Evolutionary conservation across 35 echinoderm and acorn worm species (phyloP).

Genomic region (Apostichopus californicus): DNA sequence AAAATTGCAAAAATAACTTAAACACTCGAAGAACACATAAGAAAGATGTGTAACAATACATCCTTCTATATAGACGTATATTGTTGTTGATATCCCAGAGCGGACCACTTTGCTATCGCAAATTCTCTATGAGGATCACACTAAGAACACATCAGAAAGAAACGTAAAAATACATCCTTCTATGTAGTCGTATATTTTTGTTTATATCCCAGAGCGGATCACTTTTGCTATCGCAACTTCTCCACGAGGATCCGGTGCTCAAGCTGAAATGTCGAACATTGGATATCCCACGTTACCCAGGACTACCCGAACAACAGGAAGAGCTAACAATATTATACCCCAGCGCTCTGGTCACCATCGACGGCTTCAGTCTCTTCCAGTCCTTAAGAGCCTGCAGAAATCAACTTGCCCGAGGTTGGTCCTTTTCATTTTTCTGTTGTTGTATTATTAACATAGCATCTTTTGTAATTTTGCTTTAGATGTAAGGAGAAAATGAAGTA

Average conservation of each 20-base stretch:
- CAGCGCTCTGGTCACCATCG: slow-evolving; percentile 80
- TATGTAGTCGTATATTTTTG: too few species aligned
- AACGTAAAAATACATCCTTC: too few species aligned
- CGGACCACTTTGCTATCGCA: slow-evolving; percentile 90
- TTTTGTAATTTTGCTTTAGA: too few species aligned
- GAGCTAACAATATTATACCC: slow-evolving; percentile 94
- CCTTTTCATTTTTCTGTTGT: neutral
- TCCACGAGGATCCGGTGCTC: slow-evolving; percentile 94
- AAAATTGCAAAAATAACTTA: too few species aligned
- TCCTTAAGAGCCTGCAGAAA: slow-evolving; percentile 89
- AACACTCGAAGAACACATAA: too few species aligned
- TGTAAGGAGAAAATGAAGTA: too few species aligned
- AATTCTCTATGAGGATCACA: slow-evolving; percentile 80
- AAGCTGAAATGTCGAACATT: slow-evolving; percentile 89
- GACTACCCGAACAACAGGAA: slow-evolving; percentile 87
- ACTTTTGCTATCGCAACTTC: slow-evolving; percentile 85
- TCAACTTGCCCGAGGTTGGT: slow-evolving; percentile 92
- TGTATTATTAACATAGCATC: neutral
- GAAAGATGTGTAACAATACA: too few species aligned
- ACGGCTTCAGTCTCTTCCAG: slow-evolving; percentile 97
- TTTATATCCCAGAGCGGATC: slow-evolving; percentile 65
- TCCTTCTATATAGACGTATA: too few species aligned
- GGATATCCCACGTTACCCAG: slow-evolving; percentile 82
- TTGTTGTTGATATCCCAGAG: slow-evolving; percentile 28
- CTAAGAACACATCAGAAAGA: too few species aligned